A percentile compares a stretch with the other conserved stretches of the same genome.
Evolutionary conservation across 2,888 invertebrate genomes (phyloP).

Genomic region (Drosophila rubida): DNA sequence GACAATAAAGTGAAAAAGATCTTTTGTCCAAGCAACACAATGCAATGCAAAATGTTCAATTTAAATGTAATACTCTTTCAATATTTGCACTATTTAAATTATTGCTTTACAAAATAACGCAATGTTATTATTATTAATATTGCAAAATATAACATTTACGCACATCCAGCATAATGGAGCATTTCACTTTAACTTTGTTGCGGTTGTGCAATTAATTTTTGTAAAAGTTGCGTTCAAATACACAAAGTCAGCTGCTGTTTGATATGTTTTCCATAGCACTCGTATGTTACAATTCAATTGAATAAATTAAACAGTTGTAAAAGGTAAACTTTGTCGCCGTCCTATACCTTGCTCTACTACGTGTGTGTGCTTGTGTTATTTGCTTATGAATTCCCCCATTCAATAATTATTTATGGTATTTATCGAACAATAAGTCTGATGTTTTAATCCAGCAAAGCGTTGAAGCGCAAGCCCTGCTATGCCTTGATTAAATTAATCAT

Average conservation of each 20-base stretch:
- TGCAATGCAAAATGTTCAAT: neutral
- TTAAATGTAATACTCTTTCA: conserved; percentile 9
- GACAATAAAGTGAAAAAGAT: conserved; percentile 19
- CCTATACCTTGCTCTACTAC: too few relatives aligned
- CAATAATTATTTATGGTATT: conserved; percentile 58
- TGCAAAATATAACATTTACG: neutral
- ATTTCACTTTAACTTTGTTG: conserved; percentile 5
- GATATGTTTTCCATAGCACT: neutral
- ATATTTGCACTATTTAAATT: conserved; percentile 2
- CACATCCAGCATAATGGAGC: neutral
- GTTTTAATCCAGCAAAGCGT: conserved; percentile 67
- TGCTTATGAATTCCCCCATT: conserved; percentile 6
- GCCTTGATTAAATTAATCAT: conserved; percentile 72
- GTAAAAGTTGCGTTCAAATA: neutral
- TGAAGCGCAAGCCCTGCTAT: conserved; percentile 41
- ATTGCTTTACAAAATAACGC: neutral
- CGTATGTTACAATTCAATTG: neutral
- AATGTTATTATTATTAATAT: neutral
- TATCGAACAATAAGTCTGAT: conserved; percentile 46
- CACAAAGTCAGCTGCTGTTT: neutral
- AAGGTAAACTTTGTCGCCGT: neutral
- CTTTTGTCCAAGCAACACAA: conserved; percentile 7
- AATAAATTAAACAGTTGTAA: neutral
- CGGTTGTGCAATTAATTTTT: conserved; percentile 6
- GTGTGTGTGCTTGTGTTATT: too few relatives aligned